phyloP scores from a whole-genome alignment of 2,888 invertebrate species.

The Onthophagus sagittarius region DNA sequence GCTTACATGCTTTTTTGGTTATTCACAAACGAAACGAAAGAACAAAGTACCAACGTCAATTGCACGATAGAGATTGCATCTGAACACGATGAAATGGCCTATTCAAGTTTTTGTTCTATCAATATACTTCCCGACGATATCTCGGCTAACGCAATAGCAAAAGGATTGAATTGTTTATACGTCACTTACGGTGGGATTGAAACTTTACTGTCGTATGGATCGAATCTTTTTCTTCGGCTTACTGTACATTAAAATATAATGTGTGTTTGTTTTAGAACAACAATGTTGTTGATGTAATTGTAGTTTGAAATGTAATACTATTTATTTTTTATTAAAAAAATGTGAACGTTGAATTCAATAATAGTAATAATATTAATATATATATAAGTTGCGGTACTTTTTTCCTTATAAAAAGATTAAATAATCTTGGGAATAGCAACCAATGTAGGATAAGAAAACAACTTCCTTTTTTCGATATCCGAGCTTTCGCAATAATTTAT shows the following conservation, averaged over 20 bases:
- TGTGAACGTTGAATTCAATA: too few relatives aligned
- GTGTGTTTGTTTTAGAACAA: too few relatives aligned
- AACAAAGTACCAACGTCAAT: constrained; percentile 28
- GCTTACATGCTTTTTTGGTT: constrained; percentile 42
- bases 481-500: too few relatives aligned
- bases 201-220: constrained; percentile 39
- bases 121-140: constrained; percentile 35
- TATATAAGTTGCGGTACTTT: too few relatives aligned
- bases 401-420: too few relatives aligned
- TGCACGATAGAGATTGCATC: constrained; percentile 43
- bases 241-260: constrained; percentile 35
- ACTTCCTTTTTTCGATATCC: too few relatives aligned
- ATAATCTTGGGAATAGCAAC: too few relatives aligned
- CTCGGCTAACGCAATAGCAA: constrained; percentile 33
- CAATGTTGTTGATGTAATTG: too few relatives aligned
- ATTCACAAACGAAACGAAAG: constrained; percentile 38
- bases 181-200: constrained; percentile 37
- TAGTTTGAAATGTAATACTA: too few relatives aligned
- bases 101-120: constrained; percentile 40
- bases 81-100: constrained; percentile 34
- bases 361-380: too few relatives aligned
- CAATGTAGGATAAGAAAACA: too few relatives aligned
- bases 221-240: constrained; percentile 40
- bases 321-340: too few relatives aligned
- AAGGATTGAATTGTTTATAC: constrained; percentile 38